A percentile compares a stretch with the other conserved stretches of the same genome.
These are phyloP conservation scores for Arctopsyche grandis DNA, from an alignment of 1,140 invertebrate species.

Conservation along the genomic window DNA sequence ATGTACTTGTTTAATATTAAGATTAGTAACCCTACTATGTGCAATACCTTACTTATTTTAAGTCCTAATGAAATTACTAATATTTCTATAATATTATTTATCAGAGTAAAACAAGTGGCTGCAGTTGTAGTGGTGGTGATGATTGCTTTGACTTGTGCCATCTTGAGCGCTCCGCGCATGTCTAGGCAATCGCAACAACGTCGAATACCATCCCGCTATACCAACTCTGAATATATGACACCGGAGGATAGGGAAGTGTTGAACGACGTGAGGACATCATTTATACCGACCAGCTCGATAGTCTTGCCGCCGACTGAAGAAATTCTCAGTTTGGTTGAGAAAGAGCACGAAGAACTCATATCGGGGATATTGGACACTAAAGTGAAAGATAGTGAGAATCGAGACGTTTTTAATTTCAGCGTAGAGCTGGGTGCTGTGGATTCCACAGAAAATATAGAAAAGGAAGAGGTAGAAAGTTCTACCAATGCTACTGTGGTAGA, in stretches of 20 bases:
- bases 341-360: slow-evolving; percentile 3
- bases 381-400: neutral
- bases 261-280: slow-evolving; percentile 48
- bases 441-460: neutral
- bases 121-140: slow-evolving; percentile 29
- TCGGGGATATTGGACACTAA: slow-evolving; percentile 7
- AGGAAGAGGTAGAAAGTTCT: slow-evolving; percentile 2
- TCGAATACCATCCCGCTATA: slow-evolving; percentile 40
- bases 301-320: slow-evolving; percentile 37
- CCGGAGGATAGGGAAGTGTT: slow-evolving; percentile 51
- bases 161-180: slow-evolving; percentile 26
- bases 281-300: slow-evolving; percentile 48
- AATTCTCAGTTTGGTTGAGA: neutral
- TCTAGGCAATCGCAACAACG: neutral
- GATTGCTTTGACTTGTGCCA: slow-evolving; percentile 38
- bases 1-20: too few relatives aligned
- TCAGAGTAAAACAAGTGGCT: slow-evolving; percentile 41
- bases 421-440: slow-evolving; percentile 2
- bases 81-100: too few relatives aligned
- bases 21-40: too few relatives aligned
- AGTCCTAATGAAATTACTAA: too few relatives aligned
- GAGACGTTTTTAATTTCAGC: slow-evolving; percentile 13
- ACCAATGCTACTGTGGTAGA: neutral
- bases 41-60: too few relatives aligned
- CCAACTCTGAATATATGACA: slow-evolving; percentile 41